These are phyloP conservation scores for Thunnus thynnus DNA, from an alignment of 2,113 vertebrate species.

Conservation along the genomic window DNA sequence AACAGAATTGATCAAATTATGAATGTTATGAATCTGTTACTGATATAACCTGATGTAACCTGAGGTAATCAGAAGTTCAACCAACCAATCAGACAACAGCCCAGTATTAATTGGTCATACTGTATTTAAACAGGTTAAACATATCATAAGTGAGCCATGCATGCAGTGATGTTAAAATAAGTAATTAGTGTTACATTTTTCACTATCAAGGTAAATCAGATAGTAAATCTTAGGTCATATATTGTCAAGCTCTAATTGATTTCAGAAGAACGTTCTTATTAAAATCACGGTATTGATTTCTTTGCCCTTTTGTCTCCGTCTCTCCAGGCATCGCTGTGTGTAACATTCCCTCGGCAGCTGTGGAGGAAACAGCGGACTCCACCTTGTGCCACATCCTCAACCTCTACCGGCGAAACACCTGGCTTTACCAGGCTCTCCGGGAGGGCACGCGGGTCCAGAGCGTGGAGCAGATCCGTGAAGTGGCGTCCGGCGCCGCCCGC, in stretches of 20 bases:
- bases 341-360: slow-evolving; percentile 96
- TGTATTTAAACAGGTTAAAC: background rate
- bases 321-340: slow-evolving; percentile 94
- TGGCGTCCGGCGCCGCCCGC: slow-evolving; percentile 94
- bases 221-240: too few relatives aligned
- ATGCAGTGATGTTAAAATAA: too few relatives aligned
- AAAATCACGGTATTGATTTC: background rate
- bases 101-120: background rate
- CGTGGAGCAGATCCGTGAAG: slow-evolving; percentile 97
- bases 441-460: slow-evolving; percentile 97
- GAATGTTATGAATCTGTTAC: too few relatives aligned
- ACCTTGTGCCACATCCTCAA: slow-evolving; percentile 96
- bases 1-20: too few relatives aligned
- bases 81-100: background rate
- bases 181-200: too few relatives aligned
- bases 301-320: background rate
- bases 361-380: slow-evolving; percentile 97
- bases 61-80: too few relatives aligned
- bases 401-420: slow-evolving; percentile 98
- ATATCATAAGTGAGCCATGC: too few relatives aligned
- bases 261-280: too few relatives aligned
- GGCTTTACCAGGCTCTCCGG: slow-evolving; percentile 97
- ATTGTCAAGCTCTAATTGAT: too few relatives aligned
- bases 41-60: too few relatives aligned
- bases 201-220: too few relatives aligned